Evolutionary conservation across 2,113 vertebrate species (phyloP), one percentile per base, ranked within the genome.

Genomic region (Zootoca vivipara): DNA sequence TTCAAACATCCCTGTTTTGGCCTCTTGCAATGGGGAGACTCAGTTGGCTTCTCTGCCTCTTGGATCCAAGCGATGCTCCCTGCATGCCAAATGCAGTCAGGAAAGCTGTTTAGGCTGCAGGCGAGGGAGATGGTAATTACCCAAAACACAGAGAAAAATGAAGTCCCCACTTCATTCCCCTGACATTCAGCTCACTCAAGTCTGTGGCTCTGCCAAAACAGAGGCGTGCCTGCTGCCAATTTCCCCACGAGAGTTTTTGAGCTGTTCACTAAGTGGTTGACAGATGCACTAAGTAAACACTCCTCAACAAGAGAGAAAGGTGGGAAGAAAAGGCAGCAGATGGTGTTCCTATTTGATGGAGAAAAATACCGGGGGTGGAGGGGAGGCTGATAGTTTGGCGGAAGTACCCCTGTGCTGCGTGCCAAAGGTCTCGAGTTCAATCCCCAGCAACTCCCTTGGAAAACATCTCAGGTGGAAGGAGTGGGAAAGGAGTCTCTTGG

Each of bases 191-290:
- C 58, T 52, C 2, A 26, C 78, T 87, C 2, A 24, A 73, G n/a
- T 5, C 72, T 33, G 1, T 2, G 0, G 0, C 56, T 18, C 0
- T 40, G 87, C 89, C 89, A 64, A 22, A 5, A 52, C 83, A 0
- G 4, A 35, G 18, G 72, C 20, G 0, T 20, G 0, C 12, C 3
- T 62, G 0, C 73, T 85, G 88, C 85, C 83, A 69, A 73, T 84
- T 38, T 2, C 0, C 24, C 81, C 7, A 0, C 33, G 28, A 62
- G 78, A 52, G 81, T 7, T 3, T 7, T 3, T 81, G 9, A 33
- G 56, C 78, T 64, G 13, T 35, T 65, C 46, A 2, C 83, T 28
- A 26, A 79, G 7, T 4, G 70, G 28, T 72, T 75, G 74, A 28
- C 30, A 75, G n/a, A 70, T 16, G 16, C 33, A 24, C 46, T 2